These are phyloP conservation scores for Boleophthalmus pectinirostris DNA, from an alignment of 2,113 vertebrate genomes.

Conservation along the genomic window DNA sequence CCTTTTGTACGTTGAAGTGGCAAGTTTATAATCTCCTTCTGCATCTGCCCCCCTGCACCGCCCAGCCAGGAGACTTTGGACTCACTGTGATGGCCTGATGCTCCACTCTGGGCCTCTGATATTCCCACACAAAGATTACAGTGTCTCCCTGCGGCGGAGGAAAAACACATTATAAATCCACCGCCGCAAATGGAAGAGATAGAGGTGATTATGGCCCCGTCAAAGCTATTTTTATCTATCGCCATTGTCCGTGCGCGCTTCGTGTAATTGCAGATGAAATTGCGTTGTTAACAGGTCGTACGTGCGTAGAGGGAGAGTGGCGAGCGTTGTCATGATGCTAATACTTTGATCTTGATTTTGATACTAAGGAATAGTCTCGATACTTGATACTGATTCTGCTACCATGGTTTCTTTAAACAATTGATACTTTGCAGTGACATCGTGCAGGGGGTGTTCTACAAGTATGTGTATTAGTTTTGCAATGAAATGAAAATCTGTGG, in stretches of 20 bases:
- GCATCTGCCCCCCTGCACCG: not conserved
- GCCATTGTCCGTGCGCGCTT: not conserved
- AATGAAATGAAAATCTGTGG: too few species aligned
- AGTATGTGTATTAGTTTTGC: too few species aligned
- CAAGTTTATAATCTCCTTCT: slow-evolving; percentile 12
- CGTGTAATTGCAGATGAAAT: not conserved
- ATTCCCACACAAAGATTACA: not conserved
- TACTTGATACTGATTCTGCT: too few species aligned
- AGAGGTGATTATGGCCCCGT: not conserved
- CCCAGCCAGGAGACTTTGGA: not conserved
- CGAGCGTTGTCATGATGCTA: too few species aligned
- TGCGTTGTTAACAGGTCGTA: not conserved
- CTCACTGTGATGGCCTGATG: not conserved
- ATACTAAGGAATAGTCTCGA: too few species aligned
- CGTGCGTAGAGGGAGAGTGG: not conserved
- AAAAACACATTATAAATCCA: not conserved
- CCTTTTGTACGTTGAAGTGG: not conserved
- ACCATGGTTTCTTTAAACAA: too few species aligned
- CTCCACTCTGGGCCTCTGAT: not conserved
- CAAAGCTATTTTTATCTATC: not conserved
- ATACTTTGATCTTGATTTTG: too few species aligned
- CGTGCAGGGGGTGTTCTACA: too few species aligned
- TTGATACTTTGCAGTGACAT: too few species aligned
- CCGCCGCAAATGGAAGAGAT: not conserved
- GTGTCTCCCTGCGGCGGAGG: not conserved